Percentiles rank a stretch among this genome's conserved stretches.
Evolutionary conservation across 1,140 invertebrate species (phyloP).

Genomic region (Pomacea maculata): DNA sequence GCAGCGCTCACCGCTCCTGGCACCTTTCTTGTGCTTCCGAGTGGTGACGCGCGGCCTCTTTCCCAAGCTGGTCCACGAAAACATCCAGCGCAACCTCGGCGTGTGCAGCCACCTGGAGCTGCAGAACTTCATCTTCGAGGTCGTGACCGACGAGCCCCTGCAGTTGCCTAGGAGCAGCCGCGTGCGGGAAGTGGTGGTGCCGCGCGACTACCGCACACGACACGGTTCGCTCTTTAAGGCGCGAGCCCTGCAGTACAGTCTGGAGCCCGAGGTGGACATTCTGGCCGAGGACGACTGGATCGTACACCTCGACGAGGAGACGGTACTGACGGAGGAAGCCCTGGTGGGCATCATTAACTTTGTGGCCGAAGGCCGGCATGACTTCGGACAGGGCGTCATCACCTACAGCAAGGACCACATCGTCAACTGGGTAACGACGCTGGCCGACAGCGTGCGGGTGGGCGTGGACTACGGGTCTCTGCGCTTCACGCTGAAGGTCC

Average conservation of each 20-base stretch:
- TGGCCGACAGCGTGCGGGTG: slow-evolving; percentile 95
- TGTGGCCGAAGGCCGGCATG: slow-evolving; percentile 95
- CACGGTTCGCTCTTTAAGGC: slow-evolving; percentile 94
- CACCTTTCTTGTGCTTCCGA: slow-evolving; percentile 95
- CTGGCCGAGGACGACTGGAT: slow-evolving; percentile 93
- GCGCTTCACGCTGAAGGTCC: slow-evolving; percentile 89
- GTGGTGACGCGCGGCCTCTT: slow-evolving; percentile 95
- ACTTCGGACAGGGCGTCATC: slow-evolving; percentile 97
- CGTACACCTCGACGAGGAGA: slow-evolving; percentile 97
- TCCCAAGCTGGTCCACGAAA: slow-evolving; percentile 86
- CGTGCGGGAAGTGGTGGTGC: slow-evolving; percentile 85
- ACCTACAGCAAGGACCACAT: slow-evolving; percentile 97
- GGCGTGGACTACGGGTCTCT: slow-evolving; percentile 91
- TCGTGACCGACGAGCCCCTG: slow-evolving; percentile 91
- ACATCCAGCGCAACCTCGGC: slow-evolving; percentile 88
- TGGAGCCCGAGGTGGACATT: slow-evolving; percentile 89
- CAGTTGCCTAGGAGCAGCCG: slow-evolving; percentile 77
- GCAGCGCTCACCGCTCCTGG: slow-evolving; percentile 87
- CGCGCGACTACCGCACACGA: slow-evolving; percentile 84
- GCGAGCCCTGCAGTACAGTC: slow-evolving; percentile 92
- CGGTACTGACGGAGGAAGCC: slow-evolving; percentile 90
- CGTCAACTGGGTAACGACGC: slow-evolving; percentile 95
- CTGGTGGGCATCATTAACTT: slow-evolving; percentile 93
- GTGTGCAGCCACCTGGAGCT: slow-evolving; percentile 88
- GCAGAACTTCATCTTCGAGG: slow-evolving; percentile 96